Conservation (phyloP, 2,113 vertebrate species). For the Trachemys scripta region DNA sequence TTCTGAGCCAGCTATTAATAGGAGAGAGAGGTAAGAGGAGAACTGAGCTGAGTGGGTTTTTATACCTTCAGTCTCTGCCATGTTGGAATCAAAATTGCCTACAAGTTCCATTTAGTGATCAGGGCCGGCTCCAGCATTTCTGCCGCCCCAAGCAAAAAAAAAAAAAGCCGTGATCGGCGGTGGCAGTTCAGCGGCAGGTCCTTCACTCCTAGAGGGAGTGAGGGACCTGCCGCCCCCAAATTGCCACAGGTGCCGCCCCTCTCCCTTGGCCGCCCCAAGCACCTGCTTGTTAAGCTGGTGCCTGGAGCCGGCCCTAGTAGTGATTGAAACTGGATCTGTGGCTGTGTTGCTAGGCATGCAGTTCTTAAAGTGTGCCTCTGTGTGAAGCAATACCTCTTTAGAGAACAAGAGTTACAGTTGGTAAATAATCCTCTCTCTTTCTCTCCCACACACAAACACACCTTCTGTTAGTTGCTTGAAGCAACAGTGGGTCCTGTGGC, state of each 20-base stretch:
- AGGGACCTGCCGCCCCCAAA: no score
- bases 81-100: not conserved
- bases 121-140: no score
- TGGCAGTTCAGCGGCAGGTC: no score
- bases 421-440: not conserved
- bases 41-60: not conserved
- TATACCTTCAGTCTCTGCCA: not conserved
- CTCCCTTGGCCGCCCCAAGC: no score
- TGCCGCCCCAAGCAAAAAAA: no score
- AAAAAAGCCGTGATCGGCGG: no score
- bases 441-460: not conserved
- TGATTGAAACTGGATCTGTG: not conserved
- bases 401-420: not conserved
- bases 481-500: no score
- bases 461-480: not conserved
- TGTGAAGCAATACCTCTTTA: not conserved
- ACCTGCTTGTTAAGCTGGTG: no score
- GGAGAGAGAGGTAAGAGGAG: not conserved
- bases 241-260: no score
- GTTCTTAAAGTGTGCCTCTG: fast-evolving
- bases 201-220: no score
- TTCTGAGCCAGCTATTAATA: not conserved
- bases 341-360: not conserved
- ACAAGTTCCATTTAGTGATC: not conserved
- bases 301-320: no score